phyloP scores from a whole-genome alignment of 2,888 invertebrate species.

The Thereva unica region DNA sequence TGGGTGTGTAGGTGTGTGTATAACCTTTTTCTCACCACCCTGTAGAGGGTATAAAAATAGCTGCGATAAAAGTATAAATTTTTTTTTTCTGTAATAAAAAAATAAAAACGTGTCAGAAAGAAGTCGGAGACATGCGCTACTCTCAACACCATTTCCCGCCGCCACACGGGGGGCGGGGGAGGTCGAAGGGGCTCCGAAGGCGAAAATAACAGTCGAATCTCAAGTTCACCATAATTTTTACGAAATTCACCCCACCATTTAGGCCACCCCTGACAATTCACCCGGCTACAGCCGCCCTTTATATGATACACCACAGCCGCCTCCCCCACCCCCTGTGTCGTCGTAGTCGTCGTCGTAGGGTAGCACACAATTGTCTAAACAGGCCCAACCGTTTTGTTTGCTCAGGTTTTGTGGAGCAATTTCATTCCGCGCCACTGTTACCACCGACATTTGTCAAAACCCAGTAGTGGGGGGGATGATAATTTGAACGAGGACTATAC shows the following conservation, averaged over 20 bases:
- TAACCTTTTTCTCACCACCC: constrained; percentile 26
- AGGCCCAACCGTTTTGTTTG: constrained; percentile 8
- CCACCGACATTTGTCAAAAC: constrained; percentile 21
- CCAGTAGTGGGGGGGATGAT: neutral
- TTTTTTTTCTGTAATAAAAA: constrained; percentile 20
- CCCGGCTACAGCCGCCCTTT: too few relatives aligned
- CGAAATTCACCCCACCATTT: constrained; percentile 9
- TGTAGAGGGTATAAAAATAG: constrained; percentile 20
- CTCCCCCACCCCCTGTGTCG: too few relatives aligned
- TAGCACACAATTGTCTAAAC: constrained; percentile 27
- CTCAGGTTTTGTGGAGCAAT: constrained; percentile 24
- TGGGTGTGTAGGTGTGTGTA: constrained; percentile 22
- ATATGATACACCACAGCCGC: too few relatives aligned
- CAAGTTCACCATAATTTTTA: constrained; percentile 14
- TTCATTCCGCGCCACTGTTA: constrained; percentile 6
- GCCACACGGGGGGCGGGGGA: neutral
- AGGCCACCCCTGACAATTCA: too few relatives aligned
- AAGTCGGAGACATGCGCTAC: constrained; percentile 33
- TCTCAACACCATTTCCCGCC: constrained; percentile 23
- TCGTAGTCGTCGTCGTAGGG: too few relatives aligned
- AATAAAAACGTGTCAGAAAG: constrained; percentile 27
- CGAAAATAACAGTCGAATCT: constrained; percentile 3
- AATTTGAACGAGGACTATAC: constrained; percentile 20
- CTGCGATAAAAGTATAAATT: constrained; percentile 1
- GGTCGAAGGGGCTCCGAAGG: neutral